Percentiles rank a stretch among this genome's conserved stretches.
These are phyloP conservation scores for Gonioctena quinquepunctata DNA, from an alignment of 1,140 invertebrate genomes.

Conservation along the genomic window DNA sequence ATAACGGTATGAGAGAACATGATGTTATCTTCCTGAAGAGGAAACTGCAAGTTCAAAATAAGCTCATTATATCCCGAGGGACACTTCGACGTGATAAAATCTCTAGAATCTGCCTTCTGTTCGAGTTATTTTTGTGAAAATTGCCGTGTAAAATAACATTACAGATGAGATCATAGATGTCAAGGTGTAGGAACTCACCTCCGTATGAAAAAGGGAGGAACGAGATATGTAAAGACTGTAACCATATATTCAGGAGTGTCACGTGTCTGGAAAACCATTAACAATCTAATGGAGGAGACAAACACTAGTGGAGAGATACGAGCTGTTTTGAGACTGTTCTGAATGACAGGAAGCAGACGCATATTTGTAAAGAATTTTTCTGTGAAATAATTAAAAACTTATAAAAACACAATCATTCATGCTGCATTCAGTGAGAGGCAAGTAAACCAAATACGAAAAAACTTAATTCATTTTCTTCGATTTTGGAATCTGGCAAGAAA, in stretches of 20 bases:
- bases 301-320: background rate
- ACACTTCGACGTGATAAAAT: background rate
- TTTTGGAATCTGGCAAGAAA: too few relatives aligned
- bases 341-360: background rate
- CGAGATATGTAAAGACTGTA: background rate
- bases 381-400: background rate
- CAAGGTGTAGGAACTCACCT: background rate
- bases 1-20: background rate
- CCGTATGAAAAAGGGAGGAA: background rate
- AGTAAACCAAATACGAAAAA: too few relatives aligned
- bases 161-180: background rate
- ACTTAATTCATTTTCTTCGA: too few relatives aligned
- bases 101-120: slow-evolving; percentile 1
- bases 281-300: too few relatives aligned
- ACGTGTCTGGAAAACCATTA: background rate
- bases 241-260: background rate
- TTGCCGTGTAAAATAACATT: background rate
- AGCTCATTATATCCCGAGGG: background rate
- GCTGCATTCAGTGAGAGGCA: background rate
- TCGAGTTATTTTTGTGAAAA: slow-evolving; percentile 9
- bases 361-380: background rate
- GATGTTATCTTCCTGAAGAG: background rate
- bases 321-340: background rate
- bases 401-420: background rate
- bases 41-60: background rate